These are phyloP conservation scores for Neogale vison DNA, from an alignment of 2,113 vertebrate genomes.

Conservation along the genomic window DNA sequence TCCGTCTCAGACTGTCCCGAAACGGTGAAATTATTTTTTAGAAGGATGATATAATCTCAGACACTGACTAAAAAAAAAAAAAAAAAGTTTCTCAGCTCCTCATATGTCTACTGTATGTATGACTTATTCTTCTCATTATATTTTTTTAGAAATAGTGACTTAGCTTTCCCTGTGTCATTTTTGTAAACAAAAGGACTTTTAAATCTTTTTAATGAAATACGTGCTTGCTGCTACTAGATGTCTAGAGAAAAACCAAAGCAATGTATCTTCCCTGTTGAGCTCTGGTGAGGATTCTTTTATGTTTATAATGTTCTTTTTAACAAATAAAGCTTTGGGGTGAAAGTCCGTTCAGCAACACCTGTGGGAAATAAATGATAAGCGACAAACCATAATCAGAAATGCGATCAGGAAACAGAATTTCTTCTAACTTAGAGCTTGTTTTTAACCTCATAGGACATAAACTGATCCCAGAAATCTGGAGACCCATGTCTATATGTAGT, in stretches of 20 bases:
- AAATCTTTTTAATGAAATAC: conserved; percentile 54
- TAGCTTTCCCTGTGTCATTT: conserved; percentile 18
- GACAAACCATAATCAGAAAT: conserved; percentile 4
- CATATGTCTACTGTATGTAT: background rate
- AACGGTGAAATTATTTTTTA: background rate
- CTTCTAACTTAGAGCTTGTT: background rate
- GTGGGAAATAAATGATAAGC: conserved; percentile 46
- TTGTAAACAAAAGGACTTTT: conserved; percentile 14
- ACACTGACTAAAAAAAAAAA: background rate
- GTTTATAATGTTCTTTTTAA: conserved; percentile 59
- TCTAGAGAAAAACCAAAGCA: conserved; percentile 44
- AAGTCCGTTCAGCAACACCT: conserved; percentile 28
- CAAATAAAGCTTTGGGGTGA: conserved; percentile 49
- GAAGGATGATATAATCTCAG: background rate
- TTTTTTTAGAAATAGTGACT: conserved; percentile 40
- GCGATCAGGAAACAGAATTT: background rate
- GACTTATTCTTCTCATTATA: conserved; percentile 15
- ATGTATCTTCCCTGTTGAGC: background rate
- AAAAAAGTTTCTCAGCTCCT: background rate
- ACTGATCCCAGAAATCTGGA: background rate
- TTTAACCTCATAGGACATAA: background rate
- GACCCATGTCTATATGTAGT: background rate
- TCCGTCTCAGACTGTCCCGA: background rate
- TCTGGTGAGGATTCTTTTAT: conserved; percentile 40
- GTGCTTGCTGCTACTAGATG: background rate